Base-by-base conservation (phyloP, 2,888 invertebrate species). In the Sinotaia quadrata region DNA sequence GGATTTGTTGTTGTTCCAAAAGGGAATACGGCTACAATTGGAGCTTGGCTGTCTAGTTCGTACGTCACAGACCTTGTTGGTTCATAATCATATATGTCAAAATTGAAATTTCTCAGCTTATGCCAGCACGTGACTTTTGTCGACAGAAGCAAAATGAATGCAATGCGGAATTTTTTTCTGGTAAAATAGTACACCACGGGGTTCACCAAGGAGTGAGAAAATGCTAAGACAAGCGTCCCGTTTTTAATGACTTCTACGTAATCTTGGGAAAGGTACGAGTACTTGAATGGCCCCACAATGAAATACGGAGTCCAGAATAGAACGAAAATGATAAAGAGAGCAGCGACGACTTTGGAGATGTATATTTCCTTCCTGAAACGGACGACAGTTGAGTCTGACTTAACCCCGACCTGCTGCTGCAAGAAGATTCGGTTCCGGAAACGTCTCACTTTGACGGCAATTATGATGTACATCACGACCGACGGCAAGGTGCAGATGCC, bases 301-400 rank as follows among this genome's bases (percentile, higher is more conserved):
- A 77, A 51, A 49, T 78, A 78, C 12, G 79, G 79, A 10, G 72
- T 37, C 79, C 79, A 79, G 66, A 78, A 79, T 12, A 79, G 34
- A 12, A 79, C 44, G 47, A 79, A 79, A 2, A 77, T 62, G 34
- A 77, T 67, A 18, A 75, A 74, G 4, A 79, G 69, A 15, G 72
- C 47, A 4, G 71, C 72, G 67, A 75, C 75, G 2, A 76, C 65
- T 34, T 71, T 71, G 8, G 77, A 72, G 7, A 69, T 68, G 29
- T 66, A 63, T 4, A 74, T 62, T 24, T 78, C 75, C 18, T 62
- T 59, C 29, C 56, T 31, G 21, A 67, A 29, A 21, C 34, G 37
- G 15, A n/a, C n/a, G n/a, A n/a, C n/a, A n/a, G n/a, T n/a, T n/a
- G 33, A 29, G n/a, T 34, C 49, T 41, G 29, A 37, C 27, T 69